phyloP scores from a whole-genome alignment of 1,140 invertebrate genomes.

The Drosophila trapezifrons region DNA sequence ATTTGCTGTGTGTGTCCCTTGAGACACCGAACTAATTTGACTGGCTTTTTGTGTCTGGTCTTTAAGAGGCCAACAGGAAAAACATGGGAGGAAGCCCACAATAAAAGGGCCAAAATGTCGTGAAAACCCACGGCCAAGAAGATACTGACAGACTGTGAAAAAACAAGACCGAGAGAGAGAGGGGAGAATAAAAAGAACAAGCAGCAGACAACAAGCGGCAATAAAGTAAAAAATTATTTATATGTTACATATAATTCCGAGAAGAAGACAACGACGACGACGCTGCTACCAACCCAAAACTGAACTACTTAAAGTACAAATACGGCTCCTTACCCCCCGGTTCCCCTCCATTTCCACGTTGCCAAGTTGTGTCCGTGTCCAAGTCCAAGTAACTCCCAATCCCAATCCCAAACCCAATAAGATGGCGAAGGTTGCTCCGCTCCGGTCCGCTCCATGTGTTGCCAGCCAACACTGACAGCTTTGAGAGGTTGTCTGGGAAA shows the following conservation, averaged over 20 bases:
- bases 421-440: slow-evolving; percentile 29
- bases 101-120: slow-evolving; percentile 24
- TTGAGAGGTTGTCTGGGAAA: slow-evolving; percentile 45
- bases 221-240: slow-evolving; percentile 50
- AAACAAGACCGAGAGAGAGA: background rate
- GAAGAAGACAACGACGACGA: slow-evolving; percentile 29
- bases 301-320: slow-evolving; percentile 38
- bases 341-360: slow-evolving; percentile 2
- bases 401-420: slow-evolving; percentile 17
- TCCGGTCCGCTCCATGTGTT: slow-evolving; percentile 25
- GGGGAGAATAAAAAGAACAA: background rate
- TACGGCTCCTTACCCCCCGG: background rate
- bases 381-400: slow-evolving; percentile 35
- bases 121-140: slow-evolving; percentile 2
- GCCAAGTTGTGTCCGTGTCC: slow-evolving; percentile 47
- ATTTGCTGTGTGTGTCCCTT: background rate
- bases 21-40: slow-evolving; percentile 15
- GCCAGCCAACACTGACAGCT: slow-evolving; percentile 42
- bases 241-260: slow-evolving; percentile 58
- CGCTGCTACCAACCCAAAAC: slow-evolving; percentile 24
- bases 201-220: slow-evolving; percentile 28
- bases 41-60: slow-evolving; percentile 9
- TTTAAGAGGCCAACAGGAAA: background rate
- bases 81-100: background rate
- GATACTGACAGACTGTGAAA: slow-evolving; percentile 3